A percentile compares a stretch with the other conserved stretches of the same genome.
Evolutionary conservation across 2,888 invertebrate species (phyloP).

Genomic region (Flabesymbios commensalis): DNA sequence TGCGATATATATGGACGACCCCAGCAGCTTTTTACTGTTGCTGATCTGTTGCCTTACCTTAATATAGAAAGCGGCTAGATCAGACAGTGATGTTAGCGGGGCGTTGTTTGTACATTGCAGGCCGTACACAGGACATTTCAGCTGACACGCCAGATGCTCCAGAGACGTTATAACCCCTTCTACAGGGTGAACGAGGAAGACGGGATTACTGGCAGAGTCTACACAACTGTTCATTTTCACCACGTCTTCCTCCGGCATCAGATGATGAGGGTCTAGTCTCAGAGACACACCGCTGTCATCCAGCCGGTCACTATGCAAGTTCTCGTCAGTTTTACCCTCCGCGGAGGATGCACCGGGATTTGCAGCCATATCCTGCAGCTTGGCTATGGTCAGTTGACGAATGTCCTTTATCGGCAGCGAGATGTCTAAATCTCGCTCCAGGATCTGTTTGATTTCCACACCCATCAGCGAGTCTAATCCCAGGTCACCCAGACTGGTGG

Average conservation of each 20-base stretch:
- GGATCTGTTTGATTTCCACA: constrained; percentile 95
- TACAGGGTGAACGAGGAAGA: constrained; percentile 59
- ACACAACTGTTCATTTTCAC: constrained; percentile 64
- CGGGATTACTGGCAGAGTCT: constrained; percentile 28
- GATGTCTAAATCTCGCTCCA: constrained; percentile 90
- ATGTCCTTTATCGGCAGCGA: constrained; percentile 90
- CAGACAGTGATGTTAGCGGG: constrained; percentile 73
- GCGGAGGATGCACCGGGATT: too few relatives aligned
- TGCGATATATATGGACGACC: too few relatives aligned
- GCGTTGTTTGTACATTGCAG: constrained; percentile 82
- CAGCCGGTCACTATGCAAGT: background rate
- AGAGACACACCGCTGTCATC: constrained; percentile 25
- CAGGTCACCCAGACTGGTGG: constrained; percentile 84
- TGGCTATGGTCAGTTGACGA: constrained; percentile 64
- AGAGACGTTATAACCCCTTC: constrained; percentile 69
- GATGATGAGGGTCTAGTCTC: constrained; percentile 46
- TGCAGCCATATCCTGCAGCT: constrained; percentile 31
- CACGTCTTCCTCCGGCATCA: constrained; percentile 77
- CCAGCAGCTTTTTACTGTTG: too few relatives aligned
- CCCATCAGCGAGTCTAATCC: constrained; percentile 99
- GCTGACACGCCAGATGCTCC: constrained; percentile 72
- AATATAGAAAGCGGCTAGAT: constrained; percentile 69
- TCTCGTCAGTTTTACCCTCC: background rate
- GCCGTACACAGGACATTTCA: constrained; percentile 82
- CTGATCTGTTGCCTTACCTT: constrained; percentile 44